Evolutionary conservation across 2,113 vertebrate genomes (phyloP), one percentile per base, ranked within the genome.

Genomic region (Oncorhynchus clarkii): DNA sequence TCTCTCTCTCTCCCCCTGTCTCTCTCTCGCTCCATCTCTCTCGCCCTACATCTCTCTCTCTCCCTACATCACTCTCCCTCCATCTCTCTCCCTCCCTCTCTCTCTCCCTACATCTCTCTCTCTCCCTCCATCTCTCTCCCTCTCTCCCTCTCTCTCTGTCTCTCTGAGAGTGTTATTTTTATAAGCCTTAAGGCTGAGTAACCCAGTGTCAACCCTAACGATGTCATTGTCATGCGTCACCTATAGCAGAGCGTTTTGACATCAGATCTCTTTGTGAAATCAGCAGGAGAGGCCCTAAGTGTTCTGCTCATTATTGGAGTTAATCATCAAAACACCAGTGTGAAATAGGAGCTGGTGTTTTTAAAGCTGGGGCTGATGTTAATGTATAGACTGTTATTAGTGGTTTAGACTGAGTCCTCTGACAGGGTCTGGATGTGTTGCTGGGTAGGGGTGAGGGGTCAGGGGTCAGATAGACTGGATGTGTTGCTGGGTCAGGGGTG

Each of bases 291-390:
- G 66, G 29, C 65, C 20, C 76, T 69, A 64, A 74, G 71, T 74
- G 82, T 85, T 79, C 77, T 29, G 54, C 71, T 83, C 74, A 85
- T 88, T 88, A 89, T 71, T 48, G 18, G 86, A 83, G 89, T 90
- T 82, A 89, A 91, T 80, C 86, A 87, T 66, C 69, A 87, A 88
- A 90, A 88, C 84, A 80, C 88, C 71, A 73, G 69, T 31, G 7
- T 1, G 86, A 81, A 86, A 92, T 67, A 65, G 51, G 77, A 91
- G 70, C 86, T 66, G 3, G 31, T 89, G 84, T 92, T 91, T 90
- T 88, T 78, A 89, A 76, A 89, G 86, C 88, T 91, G 84, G 74
- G 66, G 34, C 34, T 39, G 29, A 29, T 29, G 81, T 85, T 29
- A 48, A 79, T 73, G 79, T 78, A 59, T 81, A 74, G 76, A 64